A percentile compares a stretch with the other conserved stretches of the same genome.
These are phyloP conservation scores for Rhagoletis pomonella DNA, from an alignment of 1,140 invertebrate genomes.

Conservation along the genomic window DNA sequence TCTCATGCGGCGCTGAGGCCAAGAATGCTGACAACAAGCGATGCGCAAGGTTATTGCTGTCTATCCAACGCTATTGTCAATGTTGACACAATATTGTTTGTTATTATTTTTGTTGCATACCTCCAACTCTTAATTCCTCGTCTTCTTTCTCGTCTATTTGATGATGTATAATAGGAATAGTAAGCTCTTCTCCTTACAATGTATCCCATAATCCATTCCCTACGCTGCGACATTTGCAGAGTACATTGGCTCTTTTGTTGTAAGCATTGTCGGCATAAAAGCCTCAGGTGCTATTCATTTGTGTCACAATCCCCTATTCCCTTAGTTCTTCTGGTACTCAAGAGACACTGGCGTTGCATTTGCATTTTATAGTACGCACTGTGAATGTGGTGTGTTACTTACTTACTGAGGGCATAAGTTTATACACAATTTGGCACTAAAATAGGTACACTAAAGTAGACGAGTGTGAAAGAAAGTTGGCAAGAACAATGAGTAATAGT, in stretches of 20 bases:
- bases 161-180: not conserved
- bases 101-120: not conserved
- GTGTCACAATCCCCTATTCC: not conserved
- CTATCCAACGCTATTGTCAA: not conserved
- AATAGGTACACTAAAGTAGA: not conserved
- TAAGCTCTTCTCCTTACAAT: not conserved
- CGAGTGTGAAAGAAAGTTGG: too few relatives aligned
- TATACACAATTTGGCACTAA: not conserved
- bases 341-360: not conserved
- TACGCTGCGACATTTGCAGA: not conserved
- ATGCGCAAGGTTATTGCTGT: not conserved
- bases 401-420: too few relatives aligned
- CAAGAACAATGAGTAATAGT: too few relatives aligned
- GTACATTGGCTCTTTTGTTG: not conserved
- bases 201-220: slow-evolving; percentile 21
- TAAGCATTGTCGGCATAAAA: not conserved
- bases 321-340: not conserved
- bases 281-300: slow-evolving; percentile 15
- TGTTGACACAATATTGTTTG: not conserved
- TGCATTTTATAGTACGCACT: not conserved
- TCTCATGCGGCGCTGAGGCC: not conserved
- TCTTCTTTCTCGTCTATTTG: not conserved
- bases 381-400: too few relatives aligned
- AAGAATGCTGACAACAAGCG: not conserved
- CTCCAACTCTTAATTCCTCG: not conserved